Percentiles rank a stretch among this genome's conserved stretches.
These are phyloP conservation scores for Drosophila sordidula DNA, from an alignment of 2,888 invertebrate species.

Conservation along the genomic window DNA sequence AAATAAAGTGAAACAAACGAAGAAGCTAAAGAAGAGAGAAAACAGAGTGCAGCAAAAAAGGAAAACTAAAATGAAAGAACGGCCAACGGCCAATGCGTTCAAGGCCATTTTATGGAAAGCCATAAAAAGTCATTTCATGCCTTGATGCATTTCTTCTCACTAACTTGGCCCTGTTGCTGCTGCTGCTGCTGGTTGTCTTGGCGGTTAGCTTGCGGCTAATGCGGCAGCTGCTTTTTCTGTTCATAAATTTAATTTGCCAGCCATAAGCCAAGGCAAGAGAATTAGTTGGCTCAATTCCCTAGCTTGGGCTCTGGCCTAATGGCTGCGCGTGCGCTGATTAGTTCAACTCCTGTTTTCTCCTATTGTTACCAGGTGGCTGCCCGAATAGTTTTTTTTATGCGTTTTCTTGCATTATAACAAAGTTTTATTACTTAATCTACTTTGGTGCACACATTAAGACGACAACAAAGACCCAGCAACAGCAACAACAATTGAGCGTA, in stretches of 20 bases:
- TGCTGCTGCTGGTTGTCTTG: conserved; percentile 9
- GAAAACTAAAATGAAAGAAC: conserved; percentile 22
- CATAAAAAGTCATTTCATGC: conserved; percentile 82
- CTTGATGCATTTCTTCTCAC: conserved; percentile 77
- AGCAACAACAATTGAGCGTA: conserved; percentile 54
- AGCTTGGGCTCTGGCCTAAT: conserved; percentile 50
- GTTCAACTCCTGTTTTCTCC: conserved; percentile 67
- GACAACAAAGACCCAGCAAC: conserved; percentile 34
- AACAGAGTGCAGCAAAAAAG: neutral
- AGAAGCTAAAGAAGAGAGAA: conserved; percentile 8
- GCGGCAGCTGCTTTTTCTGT: conserved; percentile 49
- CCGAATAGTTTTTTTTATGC: conserved; percentile 30
- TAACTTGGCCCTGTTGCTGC: conserved; percentile 49
- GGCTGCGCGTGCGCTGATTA: conserved; percentile 77
- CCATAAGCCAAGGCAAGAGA: conserved; percentile 48
- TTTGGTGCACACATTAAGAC: conserved; percentile 46
- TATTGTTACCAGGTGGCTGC: conserved; percentile 46
- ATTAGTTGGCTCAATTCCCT: conserved; percentile 60
- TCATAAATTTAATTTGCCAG: conserved; percentile 77
- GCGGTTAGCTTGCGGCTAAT: conserved; percentile 46
- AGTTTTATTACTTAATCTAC: conserved; percentile 72
- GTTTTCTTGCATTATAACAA: conserved; percentile 56
- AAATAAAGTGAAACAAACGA: conserved; percentile 34
- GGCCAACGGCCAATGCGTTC: conserved; percentile 56
- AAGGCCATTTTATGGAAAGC: conserved; percentile 82